These are phyloP conservation scores for Acanthaster planci DNA, from an alignment of 35 echinoderm and acorn worm genomes.

Conservation along the genomic window DNA sequence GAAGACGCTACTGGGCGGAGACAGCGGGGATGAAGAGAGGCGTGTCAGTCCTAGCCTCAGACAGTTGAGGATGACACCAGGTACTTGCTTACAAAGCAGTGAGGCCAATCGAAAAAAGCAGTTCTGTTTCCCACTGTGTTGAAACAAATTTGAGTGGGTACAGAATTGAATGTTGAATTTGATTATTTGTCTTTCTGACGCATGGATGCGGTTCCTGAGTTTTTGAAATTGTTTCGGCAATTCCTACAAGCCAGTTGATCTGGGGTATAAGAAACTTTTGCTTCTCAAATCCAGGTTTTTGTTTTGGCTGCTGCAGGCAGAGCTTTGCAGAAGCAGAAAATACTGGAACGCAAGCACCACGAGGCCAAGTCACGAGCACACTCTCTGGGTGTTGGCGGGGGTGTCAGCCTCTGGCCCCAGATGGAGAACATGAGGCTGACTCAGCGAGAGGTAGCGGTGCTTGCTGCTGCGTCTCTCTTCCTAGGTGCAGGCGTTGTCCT, in stretches of 20 bases:
- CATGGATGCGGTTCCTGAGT: too few relatives aligned
- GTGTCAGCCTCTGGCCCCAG: constrained; percentile 75
- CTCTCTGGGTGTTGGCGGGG: constrained; percentile 64
- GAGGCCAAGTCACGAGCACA: constrained; percentile 74
- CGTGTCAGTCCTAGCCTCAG: constrained; percentile 31
- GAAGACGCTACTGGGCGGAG: neutral
- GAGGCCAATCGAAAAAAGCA: too few relatives aligned
- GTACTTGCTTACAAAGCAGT: neutral
- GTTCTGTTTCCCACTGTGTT: neutral
- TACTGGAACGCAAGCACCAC: constrained; percentile 69
- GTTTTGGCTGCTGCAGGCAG: constrained; percentile 39
- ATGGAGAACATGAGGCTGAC: constrained; percentile 92
- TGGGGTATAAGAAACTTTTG: neutral
- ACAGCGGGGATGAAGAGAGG: neutral
- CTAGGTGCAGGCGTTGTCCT: constrained; percentile 36
- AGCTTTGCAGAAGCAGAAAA: constrained; percentile 66
- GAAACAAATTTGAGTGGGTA: too few relatives aligned
- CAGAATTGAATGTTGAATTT: too few relatives aligned
- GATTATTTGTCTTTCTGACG: neutral
- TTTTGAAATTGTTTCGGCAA: neutral
- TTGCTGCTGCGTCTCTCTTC: constrained; percentile 20
- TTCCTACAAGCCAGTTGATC: neutral
- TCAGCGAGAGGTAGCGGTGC: constrained; percentile 32
- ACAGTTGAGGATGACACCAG: constrained; percentile 39
- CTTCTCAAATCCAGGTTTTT: neutral